phyloP scores from a whole-genome alignment of 1,140 invertebrate species.

The Drosophila ohnishii region DNA sequence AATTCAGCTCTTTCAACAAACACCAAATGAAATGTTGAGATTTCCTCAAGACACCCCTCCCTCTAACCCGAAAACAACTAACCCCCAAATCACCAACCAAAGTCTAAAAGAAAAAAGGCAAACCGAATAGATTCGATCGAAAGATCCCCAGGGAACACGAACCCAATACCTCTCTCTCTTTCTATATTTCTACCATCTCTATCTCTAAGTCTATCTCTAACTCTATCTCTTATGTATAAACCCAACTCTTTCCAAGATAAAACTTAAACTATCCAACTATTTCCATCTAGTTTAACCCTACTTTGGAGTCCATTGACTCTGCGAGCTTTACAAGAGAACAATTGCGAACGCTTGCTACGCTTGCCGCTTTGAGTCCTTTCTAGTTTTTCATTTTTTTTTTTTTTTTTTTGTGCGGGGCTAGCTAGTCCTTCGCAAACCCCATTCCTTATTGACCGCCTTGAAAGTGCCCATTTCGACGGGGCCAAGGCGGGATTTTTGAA shows the following conservation, averaged over 20 bases:
- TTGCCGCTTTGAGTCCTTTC: conserved; percentile 37
- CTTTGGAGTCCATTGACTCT: conserved; percentile 14
- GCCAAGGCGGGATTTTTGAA: conserved; percentile 5
- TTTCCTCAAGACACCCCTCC: conserved; percentile 76
- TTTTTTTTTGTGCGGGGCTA: background rate
- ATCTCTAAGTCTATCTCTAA: background rate
- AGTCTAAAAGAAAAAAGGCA: conserved; percentile 17
- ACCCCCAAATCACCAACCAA: conserved; percentile 25
- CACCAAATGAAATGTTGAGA: conserved; percentile 78
- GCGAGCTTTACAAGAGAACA: conserved; percentile 19
- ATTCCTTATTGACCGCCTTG: conserved; percentile 5
- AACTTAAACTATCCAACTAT: conserved; percentile 22
- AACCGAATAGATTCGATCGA: conserved; percentile 32
- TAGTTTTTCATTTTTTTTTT: background rate
- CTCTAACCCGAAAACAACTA: conserved; percentile 39
- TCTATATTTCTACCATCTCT: conserved; percentile 3
- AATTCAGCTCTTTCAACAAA: conserved; percentile 83
- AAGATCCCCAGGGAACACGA: conserved; percentile 15
- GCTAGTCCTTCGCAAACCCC: background rate
- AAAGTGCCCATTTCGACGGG: conserved; percentile 21
- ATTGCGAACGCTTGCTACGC: conserved; percentile 34
- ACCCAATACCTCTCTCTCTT: conserved; percentile 19
- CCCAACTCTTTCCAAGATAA: conserved; percentile 14
- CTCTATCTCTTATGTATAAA: conserved; percentile 23
- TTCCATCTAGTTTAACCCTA: conserved; percentile 13